Evolutionary conservation across 1,140 invertebrate genomes (phyloP), one percentile per base, ranked within the genome.

Genomic region (Leucophenga varia): DNA sequence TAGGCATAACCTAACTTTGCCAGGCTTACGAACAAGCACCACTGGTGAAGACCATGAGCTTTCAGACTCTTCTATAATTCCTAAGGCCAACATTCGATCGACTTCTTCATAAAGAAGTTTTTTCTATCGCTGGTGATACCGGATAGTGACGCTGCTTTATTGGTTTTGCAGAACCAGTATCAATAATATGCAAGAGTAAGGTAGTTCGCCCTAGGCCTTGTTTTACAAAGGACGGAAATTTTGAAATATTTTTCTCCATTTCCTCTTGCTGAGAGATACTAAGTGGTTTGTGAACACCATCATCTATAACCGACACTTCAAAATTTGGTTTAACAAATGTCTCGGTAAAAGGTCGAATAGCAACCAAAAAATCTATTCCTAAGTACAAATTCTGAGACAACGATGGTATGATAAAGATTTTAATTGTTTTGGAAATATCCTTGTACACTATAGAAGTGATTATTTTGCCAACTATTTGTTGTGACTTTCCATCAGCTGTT

Each of bases 21-120:
- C n/a, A n/a, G n/a, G n/a, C n/a, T n/a, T n/a, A n/a, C n/a, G 74
- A 48, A 75, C 64, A 19, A 28, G 36, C 34, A 2, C 7, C n/a
- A n/a, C 34, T 10, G 47, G 47, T 18, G 31, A 36, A 2, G 39
- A 43, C 47, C 39, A 49, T 2, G 56, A 43, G 30, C 45, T 64
- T 2, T 54, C 12, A 3, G 49, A 50, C 5, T 42, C 37, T 44
- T 60, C 59, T 4, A 65, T 52, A 8, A 69, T 43, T 2, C 46
- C 61, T n/a, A 46, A 16, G n/a, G 39, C 14, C 0, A 63, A 30
- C 61, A 70, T 67, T 22, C 54, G 36, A 14, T 58, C 48, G 1
- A 73, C 30, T 31, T 61, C 53, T 12, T 47, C 32, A 21, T 53
- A 39, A 10, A 63, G 35, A 13, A 50, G 25, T 21, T 57, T 43